phyloP scores from a whole-genome alignment of 2,797 vertebrate genomes.

The Peromyscus melanophrys region DNA sequence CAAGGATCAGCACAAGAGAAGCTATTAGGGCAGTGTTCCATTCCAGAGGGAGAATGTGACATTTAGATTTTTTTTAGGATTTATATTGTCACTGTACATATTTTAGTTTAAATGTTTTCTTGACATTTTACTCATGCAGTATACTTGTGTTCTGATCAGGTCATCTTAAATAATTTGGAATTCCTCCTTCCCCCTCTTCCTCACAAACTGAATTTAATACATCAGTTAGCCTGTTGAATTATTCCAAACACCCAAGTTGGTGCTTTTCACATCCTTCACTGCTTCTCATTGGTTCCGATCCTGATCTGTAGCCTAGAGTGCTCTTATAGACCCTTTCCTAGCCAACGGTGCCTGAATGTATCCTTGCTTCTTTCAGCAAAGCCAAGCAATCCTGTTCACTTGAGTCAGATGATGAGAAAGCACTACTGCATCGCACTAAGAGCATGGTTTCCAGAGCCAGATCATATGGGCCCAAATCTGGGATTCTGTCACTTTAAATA shows the following conservation, averaged over 20 bases:
- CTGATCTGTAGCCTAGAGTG: background rate
- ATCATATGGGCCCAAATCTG: background rate
- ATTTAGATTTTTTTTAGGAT: background rate
- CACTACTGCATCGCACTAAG: background rate
- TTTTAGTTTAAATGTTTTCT: conserved; percentile 26
- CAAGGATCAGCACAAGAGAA: background rate
- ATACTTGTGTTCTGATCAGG: background rate
- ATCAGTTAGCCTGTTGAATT: background rate
- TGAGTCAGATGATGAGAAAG: background rate
- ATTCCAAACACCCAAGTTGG: background rate
- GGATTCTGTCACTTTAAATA: background rate
- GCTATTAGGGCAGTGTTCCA: background rate
- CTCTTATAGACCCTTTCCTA: background rate
- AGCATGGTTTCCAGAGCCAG: background rate
- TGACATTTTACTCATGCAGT: background rate
- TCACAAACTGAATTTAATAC: background rate
- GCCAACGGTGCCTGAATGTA: background rate
- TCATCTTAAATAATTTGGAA: background rate
- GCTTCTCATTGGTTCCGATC: background rate
- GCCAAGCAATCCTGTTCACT: background rate
- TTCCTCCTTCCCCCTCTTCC: background rate
- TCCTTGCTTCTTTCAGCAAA: background rate
- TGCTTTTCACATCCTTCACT: background rate
- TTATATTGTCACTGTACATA: background rate
- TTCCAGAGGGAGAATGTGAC: background rate